A percentile compares a stretch with the other conserved stretches of the same genome.
phyloP scores from a whole-genome alignment of 2,113 vertebrate species.

The Hydrolagus affinis region DNA sequence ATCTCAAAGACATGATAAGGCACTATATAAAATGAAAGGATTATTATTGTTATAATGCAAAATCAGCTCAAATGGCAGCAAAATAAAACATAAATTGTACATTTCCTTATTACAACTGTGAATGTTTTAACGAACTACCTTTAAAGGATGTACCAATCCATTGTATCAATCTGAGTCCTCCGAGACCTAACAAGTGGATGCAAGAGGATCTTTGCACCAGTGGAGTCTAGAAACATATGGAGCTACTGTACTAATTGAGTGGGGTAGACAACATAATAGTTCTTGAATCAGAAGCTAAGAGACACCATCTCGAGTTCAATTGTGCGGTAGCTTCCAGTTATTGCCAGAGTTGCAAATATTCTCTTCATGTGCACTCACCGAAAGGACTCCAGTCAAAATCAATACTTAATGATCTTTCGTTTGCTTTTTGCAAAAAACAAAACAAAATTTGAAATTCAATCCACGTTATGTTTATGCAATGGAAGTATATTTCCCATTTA shows the following conservation, averaged over 20 bases:
- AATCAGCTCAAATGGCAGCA: no score
- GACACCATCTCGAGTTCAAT: neutral
- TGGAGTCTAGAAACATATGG: neutral
- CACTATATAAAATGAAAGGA: no score
- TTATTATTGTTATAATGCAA: no score
- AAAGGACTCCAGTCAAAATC: neutral
- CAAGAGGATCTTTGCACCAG: neutral
- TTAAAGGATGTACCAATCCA: no score
- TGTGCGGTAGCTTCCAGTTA: neutral
- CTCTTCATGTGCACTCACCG: neutral
- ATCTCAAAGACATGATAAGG: no score
- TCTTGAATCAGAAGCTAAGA: neutral
- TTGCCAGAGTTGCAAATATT: neutral
- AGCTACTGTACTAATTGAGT: neutral
- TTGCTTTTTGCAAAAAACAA: neutral
- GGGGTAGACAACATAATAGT: neutral
- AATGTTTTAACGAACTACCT: neutral
- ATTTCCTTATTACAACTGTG: no score
- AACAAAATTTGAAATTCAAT: neutral
- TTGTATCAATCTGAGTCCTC: no score
- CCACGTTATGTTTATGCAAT: neutral
- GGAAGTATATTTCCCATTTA: neutral
- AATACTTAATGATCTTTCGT: neutral
- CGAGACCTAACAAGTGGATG: no score
- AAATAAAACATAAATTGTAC: no score